Percentiles rank a stretch among this genome's conserved stretches.
Evolutionary conservation across 2,797 vertebrate species (phyloP).

Genomic region (Ctenochaetus hawaiiensis): DNA sequence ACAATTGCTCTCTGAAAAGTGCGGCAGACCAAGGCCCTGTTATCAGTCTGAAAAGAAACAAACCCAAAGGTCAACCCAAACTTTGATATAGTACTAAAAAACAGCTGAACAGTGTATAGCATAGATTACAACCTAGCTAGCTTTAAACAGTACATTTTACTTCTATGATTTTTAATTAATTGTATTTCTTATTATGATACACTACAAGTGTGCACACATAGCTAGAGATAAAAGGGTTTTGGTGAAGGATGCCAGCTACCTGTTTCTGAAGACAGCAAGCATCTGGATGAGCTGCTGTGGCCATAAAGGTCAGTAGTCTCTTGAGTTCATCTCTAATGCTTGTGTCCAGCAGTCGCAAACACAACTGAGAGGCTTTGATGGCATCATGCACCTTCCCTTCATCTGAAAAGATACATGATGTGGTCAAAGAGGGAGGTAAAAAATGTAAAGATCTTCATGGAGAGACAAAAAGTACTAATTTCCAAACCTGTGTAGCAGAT

Average conservation of each 20-base stretch:
- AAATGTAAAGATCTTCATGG: background rate
- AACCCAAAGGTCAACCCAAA: background rate
- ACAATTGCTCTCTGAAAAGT: conserved; percentile 88
- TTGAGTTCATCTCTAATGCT: conserved; percentile 86
- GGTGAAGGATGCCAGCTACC: conserved; percentile 64
- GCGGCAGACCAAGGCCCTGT: conserved; percentile 85
- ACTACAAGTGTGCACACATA: background rate
- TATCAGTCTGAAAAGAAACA: conserved; percentile 82
- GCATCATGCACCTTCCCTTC: conserved; percentile 81
- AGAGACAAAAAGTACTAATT: background rate
- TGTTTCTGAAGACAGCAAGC: conserved; percentile 88
- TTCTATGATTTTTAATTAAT: background rate
- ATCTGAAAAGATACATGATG: conserved; percentile 50
- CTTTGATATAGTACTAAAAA: background rate
- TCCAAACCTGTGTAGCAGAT: background rate
- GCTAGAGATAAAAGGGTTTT: background rate
- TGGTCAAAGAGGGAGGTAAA: background rate
- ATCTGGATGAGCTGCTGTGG: conserved; percentile 74
- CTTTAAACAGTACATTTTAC: background rate
- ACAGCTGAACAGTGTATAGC: background rate
- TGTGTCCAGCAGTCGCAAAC: conserved; percentile 85
- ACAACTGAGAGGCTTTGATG: conserved; percentile 87
- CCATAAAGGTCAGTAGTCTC: conserved; percentile 86
- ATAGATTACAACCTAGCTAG: background rate
- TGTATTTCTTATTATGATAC: background rate